phyloP scores from a whole-genome alignment of 2,888 invertebrate genomes.

The Lamproptera curius region DNA sequence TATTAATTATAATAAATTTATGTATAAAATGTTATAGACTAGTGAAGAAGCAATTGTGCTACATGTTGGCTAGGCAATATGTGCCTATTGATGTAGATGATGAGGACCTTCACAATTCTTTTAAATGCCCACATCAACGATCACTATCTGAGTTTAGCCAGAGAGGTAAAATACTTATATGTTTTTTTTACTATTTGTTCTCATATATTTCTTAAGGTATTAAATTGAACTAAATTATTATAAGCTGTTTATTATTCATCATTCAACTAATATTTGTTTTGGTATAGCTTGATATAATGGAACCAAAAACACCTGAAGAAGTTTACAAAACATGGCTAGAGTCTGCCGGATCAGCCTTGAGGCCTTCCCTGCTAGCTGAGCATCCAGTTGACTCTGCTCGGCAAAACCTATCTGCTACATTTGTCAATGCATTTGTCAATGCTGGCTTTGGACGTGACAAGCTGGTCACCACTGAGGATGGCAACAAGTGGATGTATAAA shows the following conservation, averaged over 20 bases:
- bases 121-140: conserved; percentile 96
- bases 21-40: conserved; percentile 72
- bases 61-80: conserved; percentile 97
- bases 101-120: conserved; percentile 93
- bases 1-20: not conserved
- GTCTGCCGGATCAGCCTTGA: conserved; percentile 81
- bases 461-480: conserved; percentile 91
- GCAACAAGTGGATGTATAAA: conserved; percentile 94
- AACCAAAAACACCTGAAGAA: conserved; percentile 99
- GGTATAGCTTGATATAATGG: conserved; percentile 99
- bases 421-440: conserved; percentile 99
- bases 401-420: conserved; percentile 97
- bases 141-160: conserved; percentile 93
- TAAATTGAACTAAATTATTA: too few species aligned
- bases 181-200: too few species aligned
- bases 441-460: conserved; percentile 98
- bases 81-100: conserved; percentile 90
- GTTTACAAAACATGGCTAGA: conserved; percentile 99
- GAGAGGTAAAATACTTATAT: conserved; percentile 91
- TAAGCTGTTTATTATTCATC: too few species aligned
- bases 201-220: too few species aligned
- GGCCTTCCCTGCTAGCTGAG: conserved; percentile 85
- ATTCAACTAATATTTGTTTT: too few species aligned
- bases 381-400: conserved; percentile 95
- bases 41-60: conserved; percentile 95